A percentile compares a stretch with the other conserved stretches of the same genome.
These are phyloP conservation scores for Sceloporus undulatus DNA, from an alignment of 2,113 vertebrate species.

Conservation along the genomic window DNA sequence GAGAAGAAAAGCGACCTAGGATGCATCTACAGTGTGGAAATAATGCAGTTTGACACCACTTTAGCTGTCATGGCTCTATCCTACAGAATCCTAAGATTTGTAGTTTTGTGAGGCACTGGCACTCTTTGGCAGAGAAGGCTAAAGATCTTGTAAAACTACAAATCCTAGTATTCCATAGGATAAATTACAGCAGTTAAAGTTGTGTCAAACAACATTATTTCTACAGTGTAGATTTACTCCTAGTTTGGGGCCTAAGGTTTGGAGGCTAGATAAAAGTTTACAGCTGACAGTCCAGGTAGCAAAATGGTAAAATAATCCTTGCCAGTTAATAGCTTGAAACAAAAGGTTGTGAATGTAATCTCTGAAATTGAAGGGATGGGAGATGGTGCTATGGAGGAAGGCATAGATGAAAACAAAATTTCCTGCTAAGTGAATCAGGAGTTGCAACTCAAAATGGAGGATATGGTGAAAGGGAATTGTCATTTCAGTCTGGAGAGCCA, in stretches of 20 bases:
- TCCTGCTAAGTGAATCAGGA: not conserved
- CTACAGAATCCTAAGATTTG: no score
- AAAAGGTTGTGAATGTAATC: not conserved
- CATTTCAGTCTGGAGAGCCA: not conserved
- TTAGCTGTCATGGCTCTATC: no score
- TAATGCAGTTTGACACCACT: no score
- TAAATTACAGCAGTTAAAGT: no score
- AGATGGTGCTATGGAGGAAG: not conserved
- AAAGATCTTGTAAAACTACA: no score
- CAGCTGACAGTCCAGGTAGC: not conserved
- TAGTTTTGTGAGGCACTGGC: no score
- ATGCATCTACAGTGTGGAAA: no score
- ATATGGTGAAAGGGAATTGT: not conserved
- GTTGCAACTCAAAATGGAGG: not conserved
- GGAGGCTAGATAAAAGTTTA: not conserved
- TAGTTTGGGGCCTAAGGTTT: not conserved
- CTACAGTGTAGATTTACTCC: no score
- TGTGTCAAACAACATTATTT: no score
- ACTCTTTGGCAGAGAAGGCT: no score
- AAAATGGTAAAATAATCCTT: not conserved
- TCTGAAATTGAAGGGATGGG: not conserved
- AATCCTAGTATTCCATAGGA: no score
- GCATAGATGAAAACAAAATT: not conserved
- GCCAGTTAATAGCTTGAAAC: not conserved
- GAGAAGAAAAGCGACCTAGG: not conserved